Evolutionary conservation across 2,797 vertebrate genomes (phyloP).

Genomic region (Cichlasoma orientale): DNA sequence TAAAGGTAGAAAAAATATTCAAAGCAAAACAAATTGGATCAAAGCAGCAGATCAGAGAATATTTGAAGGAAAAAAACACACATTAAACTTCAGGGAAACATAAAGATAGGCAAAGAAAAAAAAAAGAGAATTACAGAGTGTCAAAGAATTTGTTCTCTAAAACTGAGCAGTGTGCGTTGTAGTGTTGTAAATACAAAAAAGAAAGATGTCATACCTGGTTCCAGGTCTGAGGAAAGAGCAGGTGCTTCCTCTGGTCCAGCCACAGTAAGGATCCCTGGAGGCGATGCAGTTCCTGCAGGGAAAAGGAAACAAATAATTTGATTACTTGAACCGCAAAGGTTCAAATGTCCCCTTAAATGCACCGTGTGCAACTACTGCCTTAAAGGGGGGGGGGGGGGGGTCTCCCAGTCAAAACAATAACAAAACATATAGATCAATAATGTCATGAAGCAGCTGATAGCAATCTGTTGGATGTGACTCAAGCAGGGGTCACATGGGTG

Average conservation of each 20-base stretch:
- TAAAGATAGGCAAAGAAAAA: not conserved
- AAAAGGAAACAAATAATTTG: not conserved
- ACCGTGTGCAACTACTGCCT: not conserved
- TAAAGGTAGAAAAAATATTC: slow-evolving; percentile 26
- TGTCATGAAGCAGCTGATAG: not conserved
- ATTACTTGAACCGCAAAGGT: not conserved
- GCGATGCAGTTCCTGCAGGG: slow-evolving; percentile 89
- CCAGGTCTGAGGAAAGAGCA: slow-evolving; percentile 90
- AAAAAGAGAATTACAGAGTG: not conserved
- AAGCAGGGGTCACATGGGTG: not conserved
- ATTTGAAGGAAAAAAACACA: not conserved
- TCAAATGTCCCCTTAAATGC: not conserved
- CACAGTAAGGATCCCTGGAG: slow-evolving; percentile 94
- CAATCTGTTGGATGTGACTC: not conserved
- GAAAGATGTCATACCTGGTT: slow-evolving; percentile 83
- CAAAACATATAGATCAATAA: not conserved
- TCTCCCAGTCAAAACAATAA: not conserved
- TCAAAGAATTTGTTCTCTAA: not conserved
- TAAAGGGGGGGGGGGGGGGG: not conserved
- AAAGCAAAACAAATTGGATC: slow-evolving; percentile 11
- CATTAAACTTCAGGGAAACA: not conserved
- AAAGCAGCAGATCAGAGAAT: not conserved
- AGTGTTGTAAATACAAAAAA: not conserved
- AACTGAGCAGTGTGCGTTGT: not conserved
- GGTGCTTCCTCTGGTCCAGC: slow-evolving; percentile 91